Base-by-base conservation (phyloP, 2,113 vertebrate species). In the Gulo gulo region DNA sequence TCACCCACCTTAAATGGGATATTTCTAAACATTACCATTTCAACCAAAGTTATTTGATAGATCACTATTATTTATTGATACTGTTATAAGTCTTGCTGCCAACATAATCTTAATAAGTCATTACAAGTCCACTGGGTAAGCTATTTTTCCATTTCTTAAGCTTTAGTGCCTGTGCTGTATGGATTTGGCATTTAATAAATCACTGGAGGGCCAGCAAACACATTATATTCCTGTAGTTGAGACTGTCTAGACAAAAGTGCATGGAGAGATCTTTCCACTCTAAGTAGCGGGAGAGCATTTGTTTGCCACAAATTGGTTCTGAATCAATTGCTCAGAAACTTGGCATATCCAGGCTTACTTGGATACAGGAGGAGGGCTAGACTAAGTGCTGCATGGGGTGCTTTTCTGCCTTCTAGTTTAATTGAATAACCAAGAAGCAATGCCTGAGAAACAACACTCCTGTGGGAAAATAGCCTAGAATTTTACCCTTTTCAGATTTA, bases 131-230 rank as follows among this genome's bases (percentile, higher is more conserved):
- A 97, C 95, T 95, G 97, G 97, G 96, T 94, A 97, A 96, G 97
- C 94, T 98, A 96, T 98, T 98, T 98, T 98, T 98, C 97, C 97
- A 98, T 97, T 98, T 97, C 95, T 94, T 98, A 96, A 94, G 92
- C 97, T 98, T 98, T 98, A 98, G 94, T 97, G 97, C 96, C 97
- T 97, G 50, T 95, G 96, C 69, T 97, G 81, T 98, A 98, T 97
- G 97, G 98, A 98, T 98, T 88, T 98, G 93, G 87, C 98, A 96
- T 98, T 98, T 98, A 98, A 98, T 98, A 98, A 98, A 98, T 99
- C 98, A 98, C 97, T 81, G 83, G 80, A 98, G 98, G 94, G 97
- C 97, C 73, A 98, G 97, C 95, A 98, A 94, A 86, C 96, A 92
- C 97, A 90, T 94, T 92, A 96, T 96, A 98, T 95, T 98, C 97